A percentile compares a stretch with the other conserved stretches of the same genome.
These are phyloP conservation scores for Hydrozoanthus gracilis DNA, from an alignment of 92 coral and sea anemone species.

Conservation along the genomic window DNA sequence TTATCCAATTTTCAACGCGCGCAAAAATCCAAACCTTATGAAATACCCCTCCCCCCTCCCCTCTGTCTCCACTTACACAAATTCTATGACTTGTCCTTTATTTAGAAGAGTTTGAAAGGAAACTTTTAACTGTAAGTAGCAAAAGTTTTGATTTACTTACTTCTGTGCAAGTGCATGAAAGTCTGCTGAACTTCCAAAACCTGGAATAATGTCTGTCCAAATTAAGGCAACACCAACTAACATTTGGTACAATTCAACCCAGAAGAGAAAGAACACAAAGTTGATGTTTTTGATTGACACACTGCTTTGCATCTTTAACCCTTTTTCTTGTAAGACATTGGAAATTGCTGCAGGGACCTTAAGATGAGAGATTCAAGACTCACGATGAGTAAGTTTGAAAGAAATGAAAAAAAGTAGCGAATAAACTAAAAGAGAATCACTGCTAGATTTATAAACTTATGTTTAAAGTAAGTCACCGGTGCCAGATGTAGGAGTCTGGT, in stretches of 20 bases:
- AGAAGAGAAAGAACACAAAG: slow-evolving; percentile 77
- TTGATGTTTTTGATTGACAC: slow-evolving; percentile 64
- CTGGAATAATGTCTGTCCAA: slow-evolving; percentile 86
- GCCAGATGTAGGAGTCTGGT: too few relatives aligned
- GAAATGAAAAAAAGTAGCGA: not conserved
- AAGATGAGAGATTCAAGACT: not conserved
- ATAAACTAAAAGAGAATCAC: too few relatives aligned
- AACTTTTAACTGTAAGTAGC: too few relatives aligned
- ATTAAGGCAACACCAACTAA: slow-evolving; percentile 57
- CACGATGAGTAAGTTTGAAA: not conserved
- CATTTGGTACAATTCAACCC: slow-evolving; percentile 80
- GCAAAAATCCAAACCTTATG: too few relatives aligned
- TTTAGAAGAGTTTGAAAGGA: too few relatives aligned
- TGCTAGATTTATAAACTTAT: too few relatives aligned
- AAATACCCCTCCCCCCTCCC: too few relatives aligned
- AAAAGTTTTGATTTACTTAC: slow-evolving; percentile 50
- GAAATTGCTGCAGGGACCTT: slow-evolving; percentile 78
- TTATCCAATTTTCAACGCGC: too few relatives aligned
- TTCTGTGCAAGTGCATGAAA: slow-evolving; percentile 72
- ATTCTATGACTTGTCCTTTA: too few relatives aligned
- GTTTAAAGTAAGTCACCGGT: too few relatives aligned
- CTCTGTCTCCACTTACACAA: too few relatives aligned
- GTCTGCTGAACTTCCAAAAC: slow-evolving; percentile 73
- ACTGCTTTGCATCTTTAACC: slow-evolving; percentile 71
- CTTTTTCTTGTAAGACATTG: slow-evolving; percentile 82